Percentiles rank a stretch among this genome's conserved stretches.
phyloP scores from a whole-genome alignment of 2,888 invertebrate genomes.

The Xestia ashworthii region DNA sequence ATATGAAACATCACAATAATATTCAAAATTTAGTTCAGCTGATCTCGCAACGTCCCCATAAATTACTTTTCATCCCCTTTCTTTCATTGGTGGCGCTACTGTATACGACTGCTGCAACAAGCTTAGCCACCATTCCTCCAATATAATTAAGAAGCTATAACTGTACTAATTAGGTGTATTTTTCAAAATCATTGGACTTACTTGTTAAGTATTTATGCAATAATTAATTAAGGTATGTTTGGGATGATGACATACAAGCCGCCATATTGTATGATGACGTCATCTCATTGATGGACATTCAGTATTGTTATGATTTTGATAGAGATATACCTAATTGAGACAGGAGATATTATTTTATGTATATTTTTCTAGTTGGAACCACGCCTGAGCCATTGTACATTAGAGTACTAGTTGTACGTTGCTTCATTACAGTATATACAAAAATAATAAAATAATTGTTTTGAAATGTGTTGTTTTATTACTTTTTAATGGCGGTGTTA shows the following conservation, averaged over 20 bases:
- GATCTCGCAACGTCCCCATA: constrained; percentile 62
- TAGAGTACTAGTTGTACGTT: constrained; percentile 86
- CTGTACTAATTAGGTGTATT: constrained; percentile 57
- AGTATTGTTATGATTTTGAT: constrained; percentile 62
- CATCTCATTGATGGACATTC: constrained; percentile 45
- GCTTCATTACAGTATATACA: constrained; percentile 89
- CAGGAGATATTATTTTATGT: constrained; percentile 66
- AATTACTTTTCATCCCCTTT: constrained; percentile 40
- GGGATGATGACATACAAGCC: constrained; percentile 54
- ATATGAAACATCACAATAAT: constrained; percentile 7
- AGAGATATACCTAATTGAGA: constrained; percentile 55
- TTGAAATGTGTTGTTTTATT: constrained; percentile 81
- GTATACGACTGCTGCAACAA: constrained; percentile 67
- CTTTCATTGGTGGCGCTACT: constrained; percentile 57
- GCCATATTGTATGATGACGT: constrained; percentile 61
- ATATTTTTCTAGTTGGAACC: constrained; percentile 71
- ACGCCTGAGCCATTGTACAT: constrained; percentile 82
- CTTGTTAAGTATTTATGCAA: constrained; percentile 67
- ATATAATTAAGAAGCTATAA: constrained; percentile 42
- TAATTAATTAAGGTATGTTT: constrained; percentile 65
- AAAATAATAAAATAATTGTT: constrained; percentile 89
- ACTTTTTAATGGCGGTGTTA: constrained; percentile 11
- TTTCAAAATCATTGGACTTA: constrained; percentile 60
- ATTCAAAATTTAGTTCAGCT: constrained; percentile 53
- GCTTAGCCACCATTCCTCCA: constrained; percentile 62